Conservation (phyloP, 2,113 vertebrate species). For the Atherinomorus stipes region DNA sequence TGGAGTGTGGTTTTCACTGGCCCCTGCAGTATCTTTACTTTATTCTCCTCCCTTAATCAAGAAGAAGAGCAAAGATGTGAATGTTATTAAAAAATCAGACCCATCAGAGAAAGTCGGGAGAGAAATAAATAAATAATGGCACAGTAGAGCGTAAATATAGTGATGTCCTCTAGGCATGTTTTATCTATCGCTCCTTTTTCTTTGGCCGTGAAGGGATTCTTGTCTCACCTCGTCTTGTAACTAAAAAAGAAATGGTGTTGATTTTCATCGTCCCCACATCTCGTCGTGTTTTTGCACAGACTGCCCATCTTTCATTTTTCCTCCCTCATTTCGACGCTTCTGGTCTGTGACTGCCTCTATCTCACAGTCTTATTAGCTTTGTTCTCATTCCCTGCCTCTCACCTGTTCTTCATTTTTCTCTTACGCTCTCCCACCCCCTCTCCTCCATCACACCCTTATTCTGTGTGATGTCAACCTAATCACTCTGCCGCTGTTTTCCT, state of each 20-base stretch:
- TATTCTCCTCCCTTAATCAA: conserved; percentile 68
- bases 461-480: conserved; percentile 65
- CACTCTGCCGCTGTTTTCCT: conserved; percentile 36
- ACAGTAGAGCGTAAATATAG: conserved; percentile 74
- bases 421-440: neutral
- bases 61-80: conserved; percentile 65
- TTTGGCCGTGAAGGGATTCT: conserved; percentile 57
- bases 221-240: conserved; percentile 39
- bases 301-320: conserved; percentile 17
- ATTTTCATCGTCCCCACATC: conserved; percentile 46
- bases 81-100: conserved; percentile 70
- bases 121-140: conserved; percentile 73
- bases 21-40: conserved; percentile 53
- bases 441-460: conserved; percentile 46
- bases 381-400: conserved; percentile 60
- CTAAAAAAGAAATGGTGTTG: conserved; percentile 62
- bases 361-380: conserved; percentile 66
- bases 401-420: conserved; percentile 60
- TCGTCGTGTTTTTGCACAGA: conserved; percentile 26
- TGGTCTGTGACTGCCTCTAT: conserved; percentile 37
- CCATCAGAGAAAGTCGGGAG: conserved; percentile 52
- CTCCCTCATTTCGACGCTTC: conserved; percentile 23
- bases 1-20: conserved; percentile 50
- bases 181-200: conserved; percentile 47
- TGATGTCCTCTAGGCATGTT: conserved; percentile 64